Conservation (phyloP, 2,888 invertebrate species). For the Perizoma affinitatum region DNA sequence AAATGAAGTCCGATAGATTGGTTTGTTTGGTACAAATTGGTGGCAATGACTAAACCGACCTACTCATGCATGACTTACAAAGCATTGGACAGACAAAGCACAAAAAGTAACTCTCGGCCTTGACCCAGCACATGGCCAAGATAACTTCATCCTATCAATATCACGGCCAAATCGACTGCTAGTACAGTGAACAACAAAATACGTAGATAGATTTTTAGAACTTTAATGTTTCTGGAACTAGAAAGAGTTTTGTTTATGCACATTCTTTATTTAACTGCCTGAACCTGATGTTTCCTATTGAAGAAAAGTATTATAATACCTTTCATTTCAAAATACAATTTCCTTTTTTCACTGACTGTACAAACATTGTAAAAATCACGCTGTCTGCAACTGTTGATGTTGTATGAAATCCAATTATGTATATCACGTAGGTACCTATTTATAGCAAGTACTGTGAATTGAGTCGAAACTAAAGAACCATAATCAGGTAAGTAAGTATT, state of each 20-base stretch:
- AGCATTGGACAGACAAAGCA: constrained; percentile 13
- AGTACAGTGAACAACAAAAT: constrained; percentile 2
- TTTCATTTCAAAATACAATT: too few relatives aligned
- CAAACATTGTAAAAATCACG: constrained; percentile 1
- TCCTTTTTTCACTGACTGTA: not conserved
- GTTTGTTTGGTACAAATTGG: too few relatives aligned
- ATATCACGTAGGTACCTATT: constrained; percentile 8
- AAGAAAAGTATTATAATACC: too few relatives aligned
- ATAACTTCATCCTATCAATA: constrained; percentile 47
- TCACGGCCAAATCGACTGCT: constrained; percentile 34
- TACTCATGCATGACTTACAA: constrained; percentile 8
- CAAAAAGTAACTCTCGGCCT: constrained; percentile 30
- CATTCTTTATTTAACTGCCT: not conserved
- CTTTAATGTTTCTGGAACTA: too few relatives aligned
- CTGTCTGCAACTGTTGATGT: not conserved
- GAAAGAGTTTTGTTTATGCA: not conserved
- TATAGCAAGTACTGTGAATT: not conserved
- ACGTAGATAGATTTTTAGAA: too few relatives aligned
- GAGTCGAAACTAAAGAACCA: constrained; percentile 2
- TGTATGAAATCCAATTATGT: constrained; percentile 2
- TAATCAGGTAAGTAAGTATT: too few relatives aligned
- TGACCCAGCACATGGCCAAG: constrained; percentile 36
- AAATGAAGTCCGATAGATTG: too few relatives aligned
- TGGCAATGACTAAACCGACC: constrained; percentile 3
- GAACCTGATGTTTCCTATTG: not conserved